A percentile compares a stretch with the other conserved stretches of the same genome.
Evolutionary conservation across 2,888 invertebrate species (phyloP).

Genomic region (Dynastes tityus): DNA sequence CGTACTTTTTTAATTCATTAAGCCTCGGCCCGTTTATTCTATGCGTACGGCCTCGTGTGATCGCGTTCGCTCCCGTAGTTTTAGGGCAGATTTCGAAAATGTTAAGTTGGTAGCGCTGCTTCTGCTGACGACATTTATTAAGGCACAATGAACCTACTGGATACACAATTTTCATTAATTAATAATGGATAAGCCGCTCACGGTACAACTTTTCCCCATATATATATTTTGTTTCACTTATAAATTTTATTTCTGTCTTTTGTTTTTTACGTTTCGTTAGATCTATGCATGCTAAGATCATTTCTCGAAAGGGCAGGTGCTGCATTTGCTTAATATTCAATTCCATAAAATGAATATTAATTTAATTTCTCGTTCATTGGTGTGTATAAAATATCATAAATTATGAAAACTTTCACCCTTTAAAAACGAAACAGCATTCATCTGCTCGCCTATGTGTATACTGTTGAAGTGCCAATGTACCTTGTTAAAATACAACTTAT

Average conservation of each 20-base stretch:
- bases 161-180: slow-evolving; percentile 38
- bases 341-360: slow-evolving; percentile 4
- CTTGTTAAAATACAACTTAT: too few relatives aligned
- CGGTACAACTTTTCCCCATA: not conserved
- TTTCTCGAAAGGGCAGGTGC: not conserved
- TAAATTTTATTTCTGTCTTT: not conserved
- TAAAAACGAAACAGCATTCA: too few relatives aligned
- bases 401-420: too few relatives aligned
- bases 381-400: too few relatives aligned
- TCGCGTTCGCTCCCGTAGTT: slow-evolving; percentile 1
- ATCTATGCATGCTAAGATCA: not conserved
- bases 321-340: not conserved
- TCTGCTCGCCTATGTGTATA: too few relatives aligned
- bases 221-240: not conserved
- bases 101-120: slow-evolving; percentile 32
- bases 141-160: slow-evolving; percentile 36
- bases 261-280: not conserved
- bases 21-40: slow-evolving; percentile 1
- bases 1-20: slow-evolving; percentile 42
- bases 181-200: slow-evolving; percentile 27
- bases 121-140: slow-evolving; percentile 27
- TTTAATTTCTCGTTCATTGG: too few relatives aligned
- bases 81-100: slow-evolving; percentile 37
- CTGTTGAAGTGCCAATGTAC: too few relatives aligned
- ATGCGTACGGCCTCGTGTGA: not conserved